These are phyloP conservation scores for Hexactinellida sp. DNA, from an alignment of 37 sponge, comb jelly and placozoan species.

Conservation along the genomic window DNA sequence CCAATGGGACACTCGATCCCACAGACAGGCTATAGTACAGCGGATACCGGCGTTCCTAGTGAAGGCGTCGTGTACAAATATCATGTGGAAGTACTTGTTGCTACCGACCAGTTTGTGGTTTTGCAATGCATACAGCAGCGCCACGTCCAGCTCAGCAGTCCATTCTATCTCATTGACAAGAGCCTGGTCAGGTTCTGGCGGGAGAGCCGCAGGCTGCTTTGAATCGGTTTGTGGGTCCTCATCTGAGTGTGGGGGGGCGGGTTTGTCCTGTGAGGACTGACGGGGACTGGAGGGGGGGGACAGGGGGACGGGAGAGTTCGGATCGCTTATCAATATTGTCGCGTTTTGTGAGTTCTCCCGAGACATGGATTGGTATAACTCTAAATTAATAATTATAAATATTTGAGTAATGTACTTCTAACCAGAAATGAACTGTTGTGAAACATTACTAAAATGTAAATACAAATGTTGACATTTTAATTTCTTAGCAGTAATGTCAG, in stretches of 20 bases:
- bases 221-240: too few relatives aligned
- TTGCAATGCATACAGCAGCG: not conserved
- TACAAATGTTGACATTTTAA: too few relatives aligned
- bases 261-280: not conserved
- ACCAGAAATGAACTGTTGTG: too few relatives aligned
- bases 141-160: not conserved
- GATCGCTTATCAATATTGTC: not conserved
- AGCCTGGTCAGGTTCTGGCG: not conserved
- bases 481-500: too few relatives aligned
- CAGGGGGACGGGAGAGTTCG: not conserved
- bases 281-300: not conserved
- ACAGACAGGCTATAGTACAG: not conserved
- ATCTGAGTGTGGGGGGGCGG: not conserved
- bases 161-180: not conserved
- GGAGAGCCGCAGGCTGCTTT: not conserved
- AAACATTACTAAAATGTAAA: too few relatives aligned
- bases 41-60: not conserved
- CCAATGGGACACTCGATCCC: not conserved
- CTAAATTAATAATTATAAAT: too few relatives aligned
- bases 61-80: not conserved
- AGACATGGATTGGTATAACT: too few relatives aligned
- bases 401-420: too few relatives aligned
- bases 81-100: slow-evolving; percentile 13
- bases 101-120: slow-evolving; percentile 2
- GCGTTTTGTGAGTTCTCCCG: not conserved